Conservation (phyloP, 2,888 invertebrate species). For the Dynastes maya region DNA sequence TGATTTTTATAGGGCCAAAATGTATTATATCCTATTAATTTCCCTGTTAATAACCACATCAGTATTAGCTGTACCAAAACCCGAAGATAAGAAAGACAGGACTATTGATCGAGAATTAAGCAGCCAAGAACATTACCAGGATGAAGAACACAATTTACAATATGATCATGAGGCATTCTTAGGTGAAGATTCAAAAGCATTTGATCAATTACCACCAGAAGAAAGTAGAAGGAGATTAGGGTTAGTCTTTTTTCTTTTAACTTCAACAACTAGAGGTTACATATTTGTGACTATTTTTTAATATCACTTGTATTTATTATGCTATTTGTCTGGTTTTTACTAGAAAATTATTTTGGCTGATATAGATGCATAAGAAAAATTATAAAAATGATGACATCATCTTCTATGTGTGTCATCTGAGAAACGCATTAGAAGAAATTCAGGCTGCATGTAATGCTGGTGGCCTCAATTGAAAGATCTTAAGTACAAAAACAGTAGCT, state of each 20-base stretch:
- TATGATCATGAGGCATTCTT: conserved; percentile 98
- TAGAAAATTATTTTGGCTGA: background rate
- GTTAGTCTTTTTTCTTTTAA: conserved; percentile 67
- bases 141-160: conserved; percentile 88
- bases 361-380: background rate
- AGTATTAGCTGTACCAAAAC: conserved; percentile 78
- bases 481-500: background rate
- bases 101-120: conserved; percentile 81
- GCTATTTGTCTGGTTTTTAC: background rate
- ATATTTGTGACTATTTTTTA: too few species aligned
- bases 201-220: conserved; percentile 94
- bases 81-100: conserved; percentile 78
- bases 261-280: background rate
- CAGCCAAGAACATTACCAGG: conserved; percentile 85
- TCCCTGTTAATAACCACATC: conserved; percentile 34
- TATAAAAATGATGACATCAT: conserved; percentile 37
- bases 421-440: conserved; percentile 9
- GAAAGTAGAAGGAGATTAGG: conserved; percentile 93
- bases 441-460: conserved; percentile 4
- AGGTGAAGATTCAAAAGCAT: conserved; percentile 93
- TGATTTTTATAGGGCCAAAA: conserved; percentile 9
- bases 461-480: conserved; percentile 23
- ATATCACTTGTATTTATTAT: conserved; percentile 1
- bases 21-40: conserved; percentile 26
- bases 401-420: conserved; percentile 28